Evolutionary conservation across 2,888 invertebrate genomes (phyloP), one percentile per base, ranked within the genome.

Genomic region (Pomacea canaliculata): DNA sequence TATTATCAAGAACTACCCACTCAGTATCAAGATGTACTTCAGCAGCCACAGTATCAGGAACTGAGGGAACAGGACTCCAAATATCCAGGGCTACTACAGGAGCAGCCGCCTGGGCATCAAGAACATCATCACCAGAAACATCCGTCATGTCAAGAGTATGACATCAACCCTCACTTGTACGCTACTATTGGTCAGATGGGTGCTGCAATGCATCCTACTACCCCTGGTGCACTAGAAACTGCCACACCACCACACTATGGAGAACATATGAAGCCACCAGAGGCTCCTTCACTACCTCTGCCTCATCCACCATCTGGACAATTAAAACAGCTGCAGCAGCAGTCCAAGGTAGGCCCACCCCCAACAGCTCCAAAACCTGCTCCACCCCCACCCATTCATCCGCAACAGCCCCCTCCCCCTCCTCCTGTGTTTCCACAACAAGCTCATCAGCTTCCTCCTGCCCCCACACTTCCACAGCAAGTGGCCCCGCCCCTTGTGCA

Each of bases 341-440:
- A 71, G 71, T 71, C 70, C 16, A 80, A 80, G 73, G 37, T 72
- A 8, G 70, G 75, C 19, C 71, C 79, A 68, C 80, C 81, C 23
- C 75, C 77, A 66, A 80, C 82, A 49, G 59, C 79, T 56, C 77
- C 78, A 46, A 76, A 79, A 65, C 75, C 81, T 27, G 37, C 68
- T n/a, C 77, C 80, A 27, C 79, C 80, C 73, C 76, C 79, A 46
- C 70, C 78, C 66, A 79, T 78, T 46, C 78, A 82, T 16, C 81
- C 82, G 62, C 80, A 82, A n/a, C 74, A 83, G 59, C 80, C 84
- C 51, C 82, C 82, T 23, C 80, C 78, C 49, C 72, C 76, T 10
- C 78, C 80, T 18, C 78, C 81, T 48, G 77, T 78, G 60, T 71
- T 78, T 68, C 79, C 81, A 8, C 78, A 79, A 74, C 72, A 75